Percentiles rank a stretch among this genome's conserved stretches.
These are phyloP conservation scores for Triplophysa dalaica DNA, from an alignment of 2,113 vertebrate genomes.

Conservation along the genomic window DNA sequence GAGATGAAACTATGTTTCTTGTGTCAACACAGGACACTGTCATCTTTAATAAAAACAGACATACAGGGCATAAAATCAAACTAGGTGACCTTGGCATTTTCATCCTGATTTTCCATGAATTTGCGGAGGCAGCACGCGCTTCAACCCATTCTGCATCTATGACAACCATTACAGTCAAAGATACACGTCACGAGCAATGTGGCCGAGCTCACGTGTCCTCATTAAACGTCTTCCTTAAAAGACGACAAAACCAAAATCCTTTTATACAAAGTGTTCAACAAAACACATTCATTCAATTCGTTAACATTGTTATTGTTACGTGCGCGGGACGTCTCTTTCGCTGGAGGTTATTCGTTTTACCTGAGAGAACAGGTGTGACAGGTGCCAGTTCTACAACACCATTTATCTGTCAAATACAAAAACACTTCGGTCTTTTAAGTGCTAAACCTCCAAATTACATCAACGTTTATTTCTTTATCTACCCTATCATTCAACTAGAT, in stretches of 20 bases:
- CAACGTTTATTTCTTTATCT: background rate
- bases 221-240: background rate
- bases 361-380: slow-evolving; percentile 35
- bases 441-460: background rate
- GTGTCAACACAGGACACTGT: background rate
- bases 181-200: background rate
- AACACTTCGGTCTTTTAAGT: background rate
- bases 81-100: background rate
- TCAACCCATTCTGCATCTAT: slow-evolving; percentile 11
- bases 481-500: background rate
- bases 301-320: background rate
- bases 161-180: slow-evolving; percentile 13
- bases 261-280: background rate
- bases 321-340: background rate
- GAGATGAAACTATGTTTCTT: background rate
- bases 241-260: background rate
- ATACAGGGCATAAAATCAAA: background rate
- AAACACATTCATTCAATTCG: no score
- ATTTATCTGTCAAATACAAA: background rate
- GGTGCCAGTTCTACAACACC: background rate
- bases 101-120: background rate
- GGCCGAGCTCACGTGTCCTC: background rate
- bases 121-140: background rate
- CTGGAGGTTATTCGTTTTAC: background rate
- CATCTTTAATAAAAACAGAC: no score